These are phyloP conservation scores for Phortica magna DNA, from an alignment of 2,888 invertebrate species.

Conservation along the genomic window DNA sequence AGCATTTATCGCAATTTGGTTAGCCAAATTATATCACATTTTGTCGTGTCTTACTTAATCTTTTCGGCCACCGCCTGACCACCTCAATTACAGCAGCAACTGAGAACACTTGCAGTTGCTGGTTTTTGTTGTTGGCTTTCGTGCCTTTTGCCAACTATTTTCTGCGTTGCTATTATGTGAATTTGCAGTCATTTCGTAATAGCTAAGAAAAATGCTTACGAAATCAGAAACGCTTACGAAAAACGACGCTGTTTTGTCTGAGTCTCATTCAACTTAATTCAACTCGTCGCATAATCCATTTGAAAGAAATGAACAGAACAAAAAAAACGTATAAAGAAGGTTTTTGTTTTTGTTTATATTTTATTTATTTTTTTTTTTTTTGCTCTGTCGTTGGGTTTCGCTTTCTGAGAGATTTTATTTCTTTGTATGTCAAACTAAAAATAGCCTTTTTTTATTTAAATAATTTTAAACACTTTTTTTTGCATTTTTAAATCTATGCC, in stretches of 20 bases:
- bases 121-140: neutral
- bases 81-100: no score
- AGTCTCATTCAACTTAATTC: neutral
- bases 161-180: constrained; percentile 8
- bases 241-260: neutral
- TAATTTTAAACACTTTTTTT: constrained; percentile 14
- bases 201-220: neutral
- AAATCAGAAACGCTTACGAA: neutral
- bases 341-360: constrained; percentile 2
- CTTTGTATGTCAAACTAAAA: constrained; percentile 18
- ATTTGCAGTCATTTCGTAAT: constrained; percentile 7
- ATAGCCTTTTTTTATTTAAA: constrained; percentile 11
- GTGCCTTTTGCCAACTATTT: neutral
- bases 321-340: neutral
- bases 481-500: constrained; percentile 48
- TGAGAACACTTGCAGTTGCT: no score
- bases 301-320: no score
- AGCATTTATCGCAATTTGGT: neutral
- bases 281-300: neutral
- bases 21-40: constrained; percentile 1
- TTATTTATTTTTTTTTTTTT: constrained; percentile 2
- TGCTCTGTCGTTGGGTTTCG: constrained; percentile 2
- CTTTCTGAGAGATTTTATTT: constrained; percentile 1
- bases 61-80: neutral
- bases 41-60: neutral